These are phyloP conservation scores for Caerostris extrusa DNA, from an alignment of 1,140 invertebrate species.

Conservation along the genomic window DNA sequence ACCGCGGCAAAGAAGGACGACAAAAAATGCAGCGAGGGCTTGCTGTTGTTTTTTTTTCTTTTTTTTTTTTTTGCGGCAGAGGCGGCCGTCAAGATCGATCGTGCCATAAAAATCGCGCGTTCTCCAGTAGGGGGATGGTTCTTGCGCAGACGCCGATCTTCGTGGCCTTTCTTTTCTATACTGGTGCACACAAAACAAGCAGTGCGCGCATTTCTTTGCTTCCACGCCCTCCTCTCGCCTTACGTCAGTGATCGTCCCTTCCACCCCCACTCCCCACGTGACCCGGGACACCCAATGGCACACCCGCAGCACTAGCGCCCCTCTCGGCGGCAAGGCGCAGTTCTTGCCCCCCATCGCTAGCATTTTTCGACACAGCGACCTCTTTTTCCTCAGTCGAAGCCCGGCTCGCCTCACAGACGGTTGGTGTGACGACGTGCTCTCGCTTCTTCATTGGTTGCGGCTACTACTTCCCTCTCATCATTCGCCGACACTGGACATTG, in stretches of 20 bases:
- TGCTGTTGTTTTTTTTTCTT: neutral
- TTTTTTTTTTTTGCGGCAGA: conserved; percentile 29
- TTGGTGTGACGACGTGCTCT: conserved; percentile 65
- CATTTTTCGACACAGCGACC: conserved; percentile 58
- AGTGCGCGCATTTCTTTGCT: conserved; percentile 65
- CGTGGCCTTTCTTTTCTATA: conserved; percentile 33
- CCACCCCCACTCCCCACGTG: conserved; percentile 62
- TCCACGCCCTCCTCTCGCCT: conserved; percentile 39
- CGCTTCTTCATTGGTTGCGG: conserved; percentile 55
- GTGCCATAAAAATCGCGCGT: conserved; percentile 57
- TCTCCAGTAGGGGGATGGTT: conserved; percentile 52
- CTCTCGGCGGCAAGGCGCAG: conserved; percentile 11
- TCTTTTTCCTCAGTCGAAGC: conserved; percentile 55
- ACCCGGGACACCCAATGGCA: conserved; percentile 52
- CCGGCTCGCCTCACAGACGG: conserved; percentile 58
- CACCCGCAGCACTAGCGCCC: conserved; percentile 42
- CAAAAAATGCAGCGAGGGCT: neutral
- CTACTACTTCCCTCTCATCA: conserved; percentile 32
- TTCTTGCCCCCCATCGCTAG: conserved; percentile 11
- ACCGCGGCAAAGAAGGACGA: conserved; percentile 1
- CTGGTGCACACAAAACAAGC: conserved; percentile 48
- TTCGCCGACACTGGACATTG: conserved; percentile 68
- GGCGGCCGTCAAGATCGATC: conserved; percentile 52
- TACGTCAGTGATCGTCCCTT: conserved; percentile 51
- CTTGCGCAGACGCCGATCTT: conserved; percentile 64